These are phyloP conservation scores for Sinhomidia bicolor DNA, from an alignment of 2,888 invertebrate species.

Conservation along the genomic window DNA sequence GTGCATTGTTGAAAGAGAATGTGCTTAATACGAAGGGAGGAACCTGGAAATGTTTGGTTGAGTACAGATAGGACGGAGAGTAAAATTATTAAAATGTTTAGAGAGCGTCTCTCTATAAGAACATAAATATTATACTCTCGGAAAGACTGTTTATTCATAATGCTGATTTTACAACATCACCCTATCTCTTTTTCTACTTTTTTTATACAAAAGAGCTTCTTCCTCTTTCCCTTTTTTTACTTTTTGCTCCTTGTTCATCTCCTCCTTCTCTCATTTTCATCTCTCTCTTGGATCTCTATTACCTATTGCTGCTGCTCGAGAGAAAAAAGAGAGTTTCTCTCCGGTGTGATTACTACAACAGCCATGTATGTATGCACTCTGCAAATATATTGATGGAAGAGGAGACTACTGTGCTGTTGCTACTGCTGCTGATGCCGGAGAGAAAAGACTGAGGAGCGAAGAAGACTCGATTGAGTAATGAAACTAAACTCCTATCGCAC, in stretches of 20 bases:
- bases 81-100: background rate
- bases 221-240: slow-evolving; percentile 35
- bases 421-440: too few relatives aligned
- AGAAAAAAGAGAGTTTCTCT: slow-evolving; percentile 55
- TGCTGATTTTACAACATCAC: slow-evolving; percentile 63
- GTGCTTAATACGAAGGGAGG: background rate
- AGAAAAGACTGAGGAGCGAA: slow-evolving; percentile 19
- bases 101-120: background rate
- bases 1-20: too few relatives aligned
- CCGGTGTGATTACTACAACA: slow-evolving; percentile 50
- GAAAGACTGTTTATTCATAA: slow-evolving; percentile 57
- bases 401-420: too few relatives aligned
- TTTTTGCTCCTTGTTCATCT: slow-evolving; percentile 34
- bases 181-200: slow-evolving; percentile 16
- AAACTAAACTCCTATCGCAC: slow-evolving; percentile 54
- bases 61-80: background rate
- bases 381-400: slow-evolving; percentile 14
- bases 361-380: background rate
- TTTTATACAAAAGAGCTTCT: slow-evolving; percentile 39
- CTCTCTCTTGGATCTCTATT: slow-evolving; percentile 47
- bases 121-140: background rate
- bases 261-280: slow-evolving; percentile 43
- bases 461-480: slow-evolving; percentile 70
- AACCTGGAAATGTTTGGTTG: background rate
- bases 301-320: slow-evolving; percentile 49